phyloP scores from a whole-genome alignment of 2,797 vertebrate genomes.

The Dromococcyx pavoninus region DNA sequence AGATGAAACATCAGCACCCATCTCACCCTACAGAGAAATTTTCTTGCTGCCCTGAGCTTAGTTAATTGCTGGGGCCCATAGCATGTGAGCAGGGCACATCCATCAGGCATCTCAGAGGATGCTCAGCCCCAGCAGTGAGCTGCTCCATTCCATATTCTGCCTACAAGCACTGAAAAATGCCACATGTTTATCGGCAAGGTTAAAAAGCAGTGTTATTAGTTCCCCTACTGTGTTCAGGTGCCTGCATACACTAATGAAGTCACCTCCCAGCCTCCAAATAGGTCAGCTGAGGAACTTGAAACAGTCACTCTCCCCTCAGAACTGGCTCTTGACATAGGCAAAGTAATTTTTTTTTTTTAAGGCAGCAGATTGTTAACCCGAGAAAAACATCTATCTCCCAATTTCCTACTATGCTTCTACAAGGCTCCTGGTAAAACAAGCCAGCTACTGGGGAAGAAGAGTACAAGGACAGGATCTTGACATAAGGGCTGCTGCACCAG shows the following conservation, averaged over 20 bases:
- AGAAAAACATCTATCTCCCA: background rate
- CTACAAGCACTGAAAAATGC: background rate
- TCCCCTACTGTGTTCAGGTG: background rate
- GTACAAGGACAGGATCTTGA: background rate
- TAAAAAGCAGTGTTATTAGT: background rate
- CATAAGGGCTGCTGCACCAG: rapidly evolving
- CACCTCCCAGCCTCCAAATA: background rate
- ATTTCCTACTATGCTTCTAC: background rate
- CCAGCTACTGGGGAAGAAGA: background rate
- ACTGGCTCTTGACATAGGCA: background rate
- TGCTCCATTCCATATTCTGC: background rate
- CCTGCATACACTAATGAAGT: rapidly evolving
- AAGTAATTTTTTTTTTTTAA: background rate
- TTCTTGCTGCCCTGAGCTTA: background rate
- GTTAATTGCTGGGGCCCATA: background rate
- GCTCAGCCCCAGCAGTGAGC: rapidly evolving
- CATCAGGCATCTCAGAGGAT: background rate
- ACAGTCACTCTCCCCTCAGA: background rate
- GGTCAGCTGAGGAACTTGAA: background rate
- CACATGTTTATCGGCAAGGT: rapidly evolving
- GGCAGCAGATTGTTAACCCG: background rate
- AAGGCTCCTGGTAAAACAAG: background rate
- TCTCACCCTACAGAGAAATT: background rate
- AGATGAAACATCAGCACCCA: background rate
- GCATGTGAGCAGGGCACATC: rapidly evolving